These are phyloP conservation scores for Marronus borbonicus DNA, from an alignment of 2,888 invertebrate species.

Conservation along the genomic window DNA sequence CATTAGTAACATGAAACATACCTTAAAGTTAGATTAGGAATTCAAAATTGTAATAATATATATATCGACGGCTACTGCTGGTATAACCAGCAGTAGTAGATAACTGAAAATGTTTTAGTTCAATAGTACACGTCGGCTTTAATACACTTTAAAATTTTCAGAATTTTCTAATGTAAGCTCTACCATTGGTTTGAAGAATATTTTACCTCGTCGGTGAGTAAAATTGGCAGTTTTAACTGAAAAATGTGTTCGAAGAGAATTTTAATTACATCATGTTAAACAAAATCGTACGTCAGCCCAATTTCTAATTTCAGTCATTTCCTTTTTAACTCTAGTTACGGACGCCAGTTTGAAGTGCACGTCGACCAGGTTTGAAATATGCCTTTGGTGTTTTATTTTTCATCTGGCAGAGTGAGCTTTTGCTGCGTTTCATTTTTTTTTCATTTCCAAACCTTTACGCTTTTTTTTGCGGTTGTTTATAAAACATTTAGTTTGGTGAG, in stretches of 20 bases:
- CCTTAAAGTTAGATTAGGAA: too few relatives aligned
- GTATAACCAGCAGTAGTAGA: too few relatives aligned
- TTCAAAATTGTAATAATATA: too few relatives aligned
- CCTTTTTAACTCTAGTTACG: background rate
- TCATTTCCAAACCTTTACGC: background rate
- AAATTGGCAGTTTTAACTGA: too few relatives aligned
- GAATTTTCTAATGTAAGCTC: too few relatives aligned
- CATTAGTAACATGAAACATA: too few relatives aligned
- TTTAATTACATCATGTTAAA: conserved; percentile 1
- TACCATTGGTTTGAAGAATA: too few relatives aligned
- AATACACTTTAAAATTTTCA: too few relatives aligned
- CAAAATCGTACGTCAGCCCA: background rate
- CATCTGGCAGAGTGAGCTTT: background rate
- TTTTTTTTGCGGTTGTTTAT: conserved; percentile 10
- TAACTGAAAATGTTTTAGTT: too few relatives aligned
- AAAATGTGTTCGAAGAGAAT: background rate
- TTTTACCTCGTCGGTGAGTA: too few relatives aligned
- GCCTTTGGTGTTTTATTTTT: background rate
- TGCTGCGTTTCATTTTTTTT: background rate
- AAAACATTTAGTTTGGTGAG: background rate
- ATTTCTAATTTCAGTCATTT: conserved; percentile 13
- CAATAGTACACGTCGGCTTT: too few relatives aligned
- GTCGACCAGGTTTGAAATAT: background rate
- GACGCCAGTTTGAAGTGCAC: background rate
- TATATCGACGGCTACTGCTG: too few relatives aligned